phyloP scores from a whole-genome alignment of 1,140 invertebrate genomes.

The Sitophilus oryzae region DNA sequence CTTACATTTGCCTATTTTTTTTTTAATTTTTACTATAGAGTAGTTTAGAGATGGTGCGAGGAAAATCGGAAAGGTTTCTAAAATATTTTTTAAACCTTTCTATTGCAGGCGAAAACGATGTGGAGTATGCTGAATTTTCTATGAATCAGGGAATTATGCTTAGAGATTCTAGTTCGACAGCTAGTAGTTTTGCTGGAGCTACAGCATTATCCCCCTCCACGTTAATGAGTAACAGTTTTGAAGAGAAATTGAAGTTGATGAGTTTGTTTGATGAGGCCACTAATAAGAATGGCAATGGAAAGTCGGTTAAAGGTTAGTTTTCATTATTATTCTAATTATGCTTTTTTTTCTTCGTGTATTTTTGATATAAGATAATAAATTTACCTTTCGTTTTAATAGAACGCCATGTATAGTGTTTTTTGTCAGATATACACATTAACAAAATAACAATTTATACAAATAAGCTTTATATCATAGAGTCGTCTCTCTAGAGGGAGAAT shows the following conservation, averaged over 20 bases:
- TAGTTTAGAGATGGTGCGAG: no score
- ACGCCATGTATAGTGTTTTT: no score
- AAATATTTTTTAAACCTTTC: slow-evolving; percentile 7
- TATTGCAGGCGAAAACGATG: slow-evolving; percentile 62
- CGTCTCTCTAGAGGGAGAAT: no score
- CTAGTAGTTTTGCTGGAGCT: slow-evolving; percentile 22
- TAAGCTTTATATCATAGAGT: no score
- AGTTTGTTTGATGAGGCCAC: slow-evolving; percentile 29
- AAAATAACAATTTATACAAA: no score
- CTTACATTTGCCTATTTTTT: no score
- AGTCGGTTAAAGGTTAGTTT: slow-evolving; percentile 7
- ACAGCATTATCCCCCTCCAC: slow-evolving; percentile 27
- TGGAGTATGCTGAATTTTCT: slow-evolving; percentile 62
- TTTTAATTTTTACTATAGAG: no score
- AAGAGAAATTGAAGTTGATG: slow-evolving; percentile 36
- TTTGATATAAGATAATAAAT: no score
- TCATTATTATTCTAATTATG: not conserved
- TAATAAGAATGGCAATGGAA: slow-evolving; percentile 6
- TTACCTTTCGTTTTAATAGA: no score
- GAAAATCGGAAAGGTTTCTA: not conserved
- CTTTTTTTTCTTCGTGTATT: not conserved
- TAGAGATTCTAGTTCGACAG: slow-evolving; percentile 26
- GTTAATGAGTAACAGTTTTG: slow-evolving; percentile 25
- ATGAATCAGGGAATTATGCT: slow-evolving; percentile 44
- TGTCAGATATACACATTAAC: no score